Percentiles rank a stretch among this genome's conserved stretches.
These are phyloP conservation scores for Morbakka virulenta DNA, from an alignment of 30 jellyfish, hydroid and myxozoan genomes.

Conservation along the genomic window DNA sequence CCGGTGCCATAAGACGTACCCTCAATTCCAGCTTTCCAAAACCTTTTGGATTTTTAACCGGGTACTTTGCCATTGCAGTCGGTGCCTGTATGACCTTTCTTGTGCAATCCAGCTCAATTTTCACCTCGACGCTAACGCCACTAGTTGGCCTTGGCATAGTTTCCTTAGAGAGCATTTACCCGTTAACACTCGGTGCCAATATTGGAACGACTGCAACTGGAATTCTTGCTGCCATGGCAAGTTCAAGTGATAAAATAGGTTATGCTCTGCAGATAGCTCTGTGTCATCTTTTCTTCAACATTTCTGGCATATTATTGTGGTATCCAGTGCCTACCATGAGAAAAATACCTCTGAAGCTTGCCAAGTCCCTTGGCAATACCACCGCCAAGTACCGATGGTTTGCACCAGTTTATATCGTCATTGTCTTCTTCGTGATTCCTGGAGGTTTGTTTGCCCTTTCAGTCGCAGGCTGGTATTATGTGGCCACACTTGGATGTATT, in stretches of 20 bases:
- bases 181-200: conserved; percentile 87
- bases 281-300: conserved; percentile 87
- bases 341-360: conserved; percentile 72
- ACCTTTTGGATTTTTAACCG: conserved; percentile 89
- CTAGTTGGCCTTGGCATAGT: conserved; percentile 91
- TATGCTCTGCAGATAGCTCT: conserved; percentile 78
- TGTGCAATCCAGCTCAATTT: conserved; percentile 92
- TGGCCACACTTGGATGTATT: conserved; percentile 47
- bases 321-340: conserved; percentile 83
- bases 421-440: conserved; percentile 72
- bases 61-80: conserved; percentile 73
- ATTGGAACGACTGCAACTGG: conserved; percentile 95
- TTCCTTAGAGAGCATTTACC: conserved; percentile 71
- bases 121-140: conserved; percentile 93
- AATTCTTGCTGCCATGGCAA: conserved; percentile 89
- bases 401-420: conserved; percentile 71
- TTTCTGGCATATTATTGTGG: conserved; percentile 84
- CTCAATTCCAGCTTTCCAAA: conserved; percentile 77
- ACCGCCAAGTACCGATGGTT: conserved; percentile 97
- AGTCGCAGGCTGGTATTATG: conserved; percentile 68
- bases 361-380: conserved; percentile 80
- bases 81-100: conserved; percentile 92
- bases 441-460: conserved; percentile 69
- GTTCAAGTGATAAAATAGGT: conserved; percentile 64
- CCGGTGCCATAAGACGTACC: conserved; percentile 67